Conservation (phyloP, 2,797 vertebrate genomes). For the Spondyliosoma cantharus region DNA sequence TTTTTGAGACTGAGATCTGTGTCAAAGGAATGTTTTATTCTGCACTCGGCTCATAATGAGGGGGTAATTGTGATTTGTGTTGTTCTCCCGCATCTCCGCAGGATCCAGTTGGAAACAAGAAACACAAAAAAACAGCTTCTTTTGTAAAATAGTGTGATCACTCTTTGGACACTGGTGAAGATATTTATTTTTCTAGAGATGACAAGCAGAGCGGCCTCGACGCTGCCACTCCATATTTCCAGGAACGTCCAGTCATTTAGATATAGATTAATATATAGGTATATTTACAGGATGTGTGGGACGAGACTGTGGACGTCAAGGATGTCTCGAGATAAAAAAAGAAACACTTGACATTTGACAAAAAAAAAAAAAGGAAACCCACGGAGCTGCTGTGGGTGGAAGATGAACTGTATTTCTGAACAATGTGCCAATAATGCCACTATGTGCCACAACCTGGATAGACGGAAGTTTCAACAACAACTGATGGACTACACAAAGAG, state of each 20-base stretch:
- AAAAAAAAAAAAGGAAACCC: constrained; percentile 71
- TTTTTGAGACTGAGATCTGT: constrained; percentile 15
- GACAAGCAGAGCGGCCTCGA: constrained; percentile 82
- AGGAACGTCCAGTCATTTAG: constrained; percentile 81
- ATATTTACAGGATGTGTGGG: constrained; percentile 79
- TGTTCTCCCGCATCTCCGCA: constrained; percentile 80
- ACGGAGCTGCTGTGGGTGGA: constrained; percentile 74
- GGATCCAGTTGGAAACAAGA: constrained; percentile 93
- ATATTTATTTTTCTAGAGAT: constrained; percentile 99
- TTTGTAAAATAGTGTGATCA: constrained; percentile 89
- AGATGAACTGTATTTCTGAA: constrained; percentile 90
- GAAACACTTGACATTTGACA: constrained; percentile 66
- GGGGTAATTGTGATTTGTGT: constrained; percentile 71
- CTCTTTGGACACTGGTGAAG: constrained; percentile 90
- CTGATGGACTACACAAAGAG: constrained; percentile 80
- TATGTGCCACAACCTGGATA: constrained; percentile 97
- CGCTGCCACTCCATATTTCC: constrained; percentile 85
- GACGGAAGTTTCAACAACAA: constrained; percentile 80
- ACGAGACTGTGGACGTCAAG: constrained; percentile 71
- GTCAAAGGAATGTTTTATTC: constrained; percentile 6
- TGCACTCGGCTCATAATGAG: constrained; percentile 27
- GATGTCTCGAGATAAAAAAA: constrained; percentile 66
- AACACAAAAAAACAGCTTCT: constrained; percentile 80
- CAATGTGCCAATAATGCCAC: constrained; percentile 99
- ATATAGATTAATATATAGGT: constrained; percentile 79